Conservation (phyloP, 1,140 invertebrate species). For the Lepidurus packardi region DNA sequence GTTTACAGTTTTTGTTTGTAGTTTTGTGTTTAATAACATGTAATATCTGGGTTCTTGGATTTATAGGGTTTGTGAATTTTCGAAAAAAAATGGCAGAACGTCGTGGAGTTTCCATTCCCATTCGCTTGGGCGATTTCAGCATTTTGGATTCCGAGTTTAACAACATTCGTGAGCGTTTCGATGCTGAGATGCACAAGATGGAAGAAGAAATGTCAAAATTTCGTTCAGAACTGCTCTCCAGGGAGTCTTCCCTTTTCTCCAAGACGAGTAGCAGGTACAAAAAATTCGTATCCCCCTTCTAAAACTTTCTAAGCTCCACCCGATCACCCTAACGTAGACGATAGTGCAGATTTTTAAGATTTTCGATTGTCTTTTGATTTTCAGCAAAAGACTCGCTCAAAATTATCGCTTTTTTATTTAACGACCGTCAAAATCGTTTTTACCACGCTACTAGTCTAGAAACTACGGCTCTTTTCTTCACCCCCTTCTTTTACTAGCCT, state of each 20-base stretch:
- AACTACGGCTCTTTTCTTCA: no score
- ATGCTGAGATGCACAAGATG: constrained; percentile 95
- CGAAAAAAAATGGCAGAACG: neutral
- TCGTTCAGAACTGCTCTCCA: constrained; percentile 83
- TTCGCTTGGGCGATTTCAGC: constrained; percentile 87
- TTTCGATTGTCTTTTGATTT: no score
- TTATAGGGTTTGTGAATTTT: neutral
- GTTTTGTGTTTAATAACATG: no score
- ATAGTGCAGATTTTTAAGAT: no score
- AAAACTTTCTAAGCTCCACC: no score
- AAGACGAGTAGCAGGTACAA: constrained; percentile 49
- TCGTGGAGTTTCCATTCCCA: constrained; percentile 59
- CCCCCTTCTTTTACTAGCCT: neutral
- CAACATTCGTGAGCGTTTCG: constrained; percentile 89
- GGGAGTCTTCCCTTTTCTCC: constrained; percentile 76
- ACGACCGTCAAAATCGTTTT: no score
- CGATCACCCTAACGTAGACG: no score
- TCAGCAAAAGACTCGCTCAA: no score
- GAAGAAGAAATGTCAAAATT: constrained; percentile 97
- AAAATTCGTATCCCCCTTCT: neutral
- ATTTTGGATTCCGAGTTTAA: constrained; percentile 95
- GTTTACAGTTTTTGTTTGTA: no score
- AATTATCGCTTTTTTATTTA: no score
- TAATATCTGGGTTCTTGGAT: neutral
- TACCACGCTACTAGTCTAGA: no score